A percentile compares a stretch with the other conserved stretches of the same genome.
phyloP scores from a whole-genome alignment of 2,888 invertebrate species.

The Tetramorium bicarinatum region DNA sequence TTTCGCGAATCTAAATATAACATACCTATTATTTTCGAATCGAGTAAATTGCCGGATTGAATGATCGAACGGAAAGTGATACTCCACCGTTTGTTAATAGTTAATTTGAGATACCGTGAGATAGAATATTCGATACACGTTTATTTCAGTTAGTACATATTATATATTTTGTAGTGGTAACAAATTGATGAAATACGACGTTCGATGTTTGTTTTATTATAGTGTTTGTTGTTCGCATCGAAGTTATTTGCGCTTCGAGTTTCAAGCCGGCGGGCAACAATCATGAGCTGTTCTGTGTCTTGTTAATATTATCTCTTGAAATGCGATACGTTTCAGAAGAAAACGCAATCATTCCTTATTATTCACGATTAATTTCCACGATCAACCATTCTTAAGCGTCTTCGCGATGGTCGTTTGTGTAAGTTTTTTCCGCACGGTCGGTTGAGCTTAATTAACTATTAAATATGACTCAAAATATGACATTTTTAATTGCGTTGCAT shows the following conservation, averaged over 20 bases:
- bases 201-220: neutral
- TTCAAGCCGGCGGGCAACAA: neutral
- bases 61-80: slow-evolving; percentile 9
- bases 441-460: neutral
- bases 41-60: neutral
- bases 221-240: neutral
- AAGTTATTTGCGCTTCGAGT: neutral
- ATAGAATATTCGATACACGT: slow-evolving; percentile 1
- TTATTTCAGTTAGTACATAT: neutral
- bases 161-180: neutral
- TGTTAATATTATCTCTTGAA: neutral
- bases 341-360: neutral
- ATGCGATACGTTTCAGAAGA: neutral
- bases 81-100: slow-evolving; percentile 3
- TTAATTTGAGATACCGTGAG: neutral
- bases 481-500: neutral
- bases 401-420: neutral
- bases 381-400: neutral
- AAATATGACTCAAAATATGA: neutral
- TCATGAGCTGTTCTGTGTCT: neutral
- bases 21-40: neutral
- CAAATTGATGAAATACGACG: neutral
- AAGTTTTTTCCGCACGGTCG: neutral
- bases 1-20: neutral
- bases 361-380: neutral